These are phyloP conservation scores for Gallinago undulata DNA, from an alignment of 2,113 vertebrate species.

Conservation along the genomic window DNA sequence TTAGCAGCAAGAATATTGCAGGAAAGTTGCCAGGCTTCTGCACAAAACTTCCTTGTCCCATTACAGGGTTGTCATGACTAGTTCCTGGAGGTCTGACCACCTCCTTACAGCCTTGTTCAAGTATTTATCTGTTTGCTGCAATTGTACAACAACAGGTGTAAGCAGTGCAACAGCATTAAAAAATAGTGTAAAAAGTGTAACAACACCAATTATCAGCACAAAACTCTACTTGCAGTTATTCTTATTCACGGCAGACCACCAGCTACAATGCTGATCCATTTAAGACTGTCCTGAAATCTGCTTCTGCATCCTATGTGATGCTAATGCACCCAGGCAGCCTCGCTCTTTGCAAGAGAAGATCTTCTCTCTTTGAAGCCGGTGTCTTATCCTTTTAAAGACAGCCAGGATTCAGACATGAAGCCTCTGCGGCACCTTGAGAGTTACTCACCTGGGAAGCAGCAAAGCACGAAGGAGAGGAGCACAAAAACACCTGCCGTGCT, in stretches of 20 bases:
- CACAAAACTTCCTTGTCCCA: background rate
- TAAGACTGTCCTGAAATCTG: background rate
- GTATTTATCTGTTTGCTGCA: background rate
- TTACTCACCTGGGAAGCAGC: conserved; percentile 51
- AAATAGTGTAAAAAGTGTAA: background rate
- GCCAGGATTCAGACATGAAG: background rate
- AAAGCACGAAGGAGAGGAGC: conserved; percentile 10
- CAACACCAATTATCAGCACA: background rate
- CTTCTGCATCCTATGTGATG: background rate
- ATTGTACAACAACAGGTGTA: background rate
- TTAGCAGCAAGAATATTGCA: background rate
- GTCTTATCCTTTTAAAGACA: background rate
- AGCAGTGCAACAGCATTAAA: background rate
- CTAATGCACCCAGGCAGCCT: accelerated
- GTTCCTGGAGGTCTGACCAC: background rate
- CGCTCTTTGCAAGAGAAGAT: background rate
- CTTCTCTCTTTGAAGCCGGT: background rate
- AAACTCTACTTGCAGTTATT: background rate
- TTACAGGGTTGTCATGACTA: background rate
- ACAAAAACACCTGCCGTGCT: background rate
- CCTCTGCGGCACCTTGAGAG: background rate
- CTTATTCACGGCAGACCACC: background rate
- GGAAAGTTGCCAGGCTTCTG: background rate
- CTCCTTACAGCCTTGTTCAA: background rate
- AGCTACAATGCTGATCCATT: background rate